Base-by-base conservation (phyloP, 2,113 vertebrate species). In the Pogona vitticeps region DNA sequence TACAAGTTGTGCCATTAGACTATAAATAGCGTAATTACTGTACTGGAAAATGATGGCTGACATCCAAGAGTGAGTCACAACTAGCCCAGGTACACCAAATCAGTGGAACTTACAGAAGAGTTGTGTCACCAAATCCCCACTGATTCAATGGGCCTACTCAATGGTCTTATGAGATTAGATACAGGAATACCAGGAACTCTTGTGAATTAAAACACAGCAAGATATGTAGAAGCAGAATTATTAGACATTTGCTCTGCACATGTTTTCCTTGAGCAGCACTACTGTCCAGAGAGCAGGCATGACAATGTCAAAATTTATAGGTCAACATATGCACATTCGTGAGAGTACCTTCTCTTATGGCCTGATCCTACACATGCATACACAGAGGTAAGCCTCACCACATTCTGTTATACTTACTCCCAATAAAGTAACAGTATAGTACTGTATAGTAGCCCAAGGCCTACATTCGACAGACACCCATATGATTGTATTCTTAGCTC, bases 121-220 rank as follows among this genome's bases (percentile, higher is more conserved):
- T 52, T 52, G 46, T 52, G 10, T 52, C 46, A 52, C 46, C 46
- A 52, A 52, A 52, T 52, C 46, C 46, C 46, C 5, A 52, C 10
- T 5, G 46, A 52, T 52, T 52, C 46, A 52, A 52, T 52, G 46
- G 46, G 46, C 46, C 46, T 52, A 52, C 46, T 52, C 46, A 5
- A 52, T 52, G 46, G 46, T 52, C 46, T 52, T 52, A 5, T 6
- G 46, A 10, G 46, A 52, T 52, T n/a, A n/a, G n/a, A n/a, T n/a
- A n/a, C n/a, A n/a, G n/a, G 10, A 6, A 52, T 52, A 52, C 46
- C 5, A 52, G 76, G 33, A 59, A 38, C 72, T 46, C 38, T 14
- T 76, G 58, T 75, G 59, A 87, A 81, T 87, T 65, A 87, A 87
- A 36, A 73, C 84, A 86, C 14, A 58, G 76, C 79, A 67, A 78